A percentile compares a stretch with the other conserved stretches of the same genome.
These are phyloP conservation scores for Trichonephila inaurata DNA, from an alignment of 1,140 invertebrate genomes.

Conservation along the genomic window DNA sequence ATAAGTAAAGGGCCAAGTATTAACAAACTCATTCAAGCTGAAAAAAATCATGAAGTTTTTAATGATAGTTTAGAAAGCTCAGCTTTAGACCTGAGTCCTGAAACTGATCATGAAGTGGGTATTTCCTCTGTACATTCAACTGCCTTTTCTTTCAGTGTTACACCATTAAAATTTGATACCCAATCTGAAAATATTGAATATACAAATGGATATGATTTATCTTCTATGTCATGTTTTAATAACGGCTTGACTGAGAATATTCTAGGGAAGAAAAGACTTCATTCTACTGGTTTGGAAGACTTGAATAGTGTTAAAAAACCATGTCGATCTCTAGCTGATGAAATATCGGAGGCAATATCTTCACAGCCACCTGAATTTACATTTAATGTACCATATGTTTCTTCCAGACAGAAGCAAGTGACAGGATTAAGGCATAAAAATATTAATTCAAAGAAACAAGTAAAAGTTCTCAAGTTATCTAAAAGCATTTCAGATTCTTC, in stretches of 20 bases:
- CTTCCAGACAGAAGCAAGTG: background rate
- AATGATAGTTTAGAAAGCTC: constrained; percentile 63
- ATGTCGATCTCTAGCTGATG: constrained; percentile 18
- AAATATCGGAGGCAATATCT: background rate
- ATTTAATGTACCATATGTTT: background rate
- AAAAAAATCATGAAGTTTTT: background rate
- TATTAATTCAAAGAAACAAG: background rate
- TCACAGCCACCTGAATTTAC: constrained; percentile 22
- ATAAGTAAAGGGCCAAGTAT: background rate
- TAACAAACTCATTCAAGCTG: background rate
- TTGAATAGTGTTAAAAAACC: background rate
- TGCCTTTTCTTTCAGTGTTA: background rate
- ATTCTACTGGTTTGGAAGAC: background rate
- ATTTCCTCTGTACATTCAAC: background rate
- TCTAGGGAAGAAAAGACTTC: background rate
- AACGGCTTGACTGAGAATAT: background rate
- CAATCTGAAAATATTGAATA: background rate
- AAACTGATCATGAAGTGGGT: background rate
- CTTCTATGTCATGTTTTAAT: background rate
- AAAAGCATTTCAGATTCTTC: background rate
- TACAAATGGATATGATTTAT: background rate
- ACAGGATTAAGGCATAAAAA: background rate
- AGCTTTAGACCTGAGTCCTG: background rate
- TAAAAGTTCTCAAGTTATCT: background rate
- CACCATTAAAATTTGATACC: background rate